These are phyloP conservation scores for Clostera curtula DNA, from an alignment of 2,888 invertebrate species.

Conservation along the genomic window DNA sequence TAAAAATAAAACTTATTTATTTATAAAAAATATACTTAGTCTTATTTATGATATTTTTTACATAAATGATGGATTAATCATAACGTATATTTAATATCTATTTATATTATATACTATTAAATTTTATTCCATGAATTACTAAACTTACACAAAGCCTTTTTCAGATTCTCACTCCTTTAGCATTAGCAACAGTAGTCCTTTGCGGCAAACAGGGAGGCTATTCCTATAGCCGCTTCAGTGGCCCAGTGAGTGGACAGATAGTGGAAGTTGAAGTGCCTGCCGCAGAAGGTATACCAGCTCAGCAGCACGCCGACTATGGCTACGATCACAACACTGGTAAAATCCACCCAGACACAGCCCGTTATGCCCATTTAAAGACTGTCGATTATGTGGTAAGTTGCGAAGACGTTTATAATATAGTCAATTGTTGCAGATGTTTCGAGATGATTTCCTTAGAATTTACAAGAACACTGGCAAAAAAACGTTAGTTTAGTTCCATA, in stretches of 20 bases:
- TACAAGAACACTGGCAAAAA: too few species aligned
- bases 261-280: conserved; percentile 72
- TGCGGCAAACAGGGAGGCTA: conserved; percentile 70
- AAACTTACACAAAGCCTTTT: conserved; percentile 18
- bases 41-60: too few species aligned
- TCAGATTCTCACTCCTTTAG: conserved; percentile 43
- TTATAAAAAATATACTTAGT: too few species aligned
- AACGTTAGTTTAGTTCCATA: too few species aligned
- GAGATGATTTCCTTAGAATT: too few species aligned
- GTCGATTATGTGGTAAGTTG: conserved; percentile 79
- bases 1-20: too few species aligned
- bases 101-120: too few species aligned
- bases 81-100: too few species aligned
- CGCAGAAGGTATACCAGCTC: conserved; percentile 52
- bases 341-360: conserved; percentile 63
- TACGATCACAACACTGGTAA: conserved; percentile 63
- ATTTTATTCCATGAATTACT: too few species aligned
- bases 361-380: conserved; percentile 70
- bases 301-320: conserved; percentile 66
- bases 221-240: conserved; percentile 82
- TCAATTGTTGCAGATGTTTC: too few species aligned
- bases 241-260: conserved; percentile 82
- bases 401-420: too few species aligned
- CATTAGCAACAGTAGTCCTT: conserved; percentile 34
- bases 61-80: too few species aligned